These are phyloP conservation scores for Molossus alvarezi DNA, from an alignment of 2,797 vertebrate species.

Conservation along the genomic window DNA sequence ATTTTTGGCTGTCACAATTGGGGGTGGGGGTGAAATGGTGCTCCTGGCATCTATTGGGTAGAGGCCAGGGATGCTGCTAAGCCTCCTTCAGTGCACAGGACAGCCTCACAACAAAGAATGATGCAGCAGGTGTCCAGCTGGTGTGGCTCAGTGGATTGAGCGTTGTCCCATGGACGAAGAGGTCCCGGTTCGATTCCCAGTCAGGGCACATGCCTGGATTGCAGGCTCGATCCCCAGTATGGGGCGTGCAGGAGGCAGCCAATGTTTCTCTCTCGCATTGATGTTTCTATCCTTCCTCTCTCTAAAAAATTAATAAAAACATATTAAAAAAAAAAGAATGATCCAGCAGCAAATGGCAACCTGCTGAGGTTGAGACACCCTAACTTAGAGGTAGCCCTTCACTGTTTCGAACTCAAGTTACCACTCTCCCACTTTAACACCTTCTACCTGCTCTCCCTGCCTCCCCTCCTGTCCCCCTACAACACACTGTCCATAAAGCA, in stretches of 20 bases:
- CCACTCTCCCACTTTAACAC: not conserved
- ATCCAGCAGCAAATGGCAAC: constrained; percentile 7
- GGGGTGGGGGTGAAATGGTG: not conserved
- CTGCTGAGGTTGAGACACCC: not conserved
- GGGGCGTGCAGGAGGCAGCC: no score
- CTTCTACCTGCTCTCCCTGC: not conserved
- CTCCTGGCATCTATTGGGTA: not conserved
- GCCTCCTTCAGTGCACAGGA: not conserved
- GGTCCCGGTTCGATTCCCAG: no score
- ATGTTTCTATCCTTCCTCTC: no score
- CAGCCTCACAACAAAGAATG: not conserved
- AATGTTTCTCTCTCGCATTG: no score
- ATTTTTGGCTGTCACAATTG: not conserved
- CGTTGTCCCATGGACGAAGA: no score
- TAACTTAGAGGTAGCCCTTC: not conserved
- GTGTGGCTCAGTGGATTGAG: no score
- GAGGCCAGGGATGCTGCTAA: not conserved
- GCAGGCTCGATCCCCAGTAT: no score
- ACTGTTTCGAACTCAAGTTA: not conserved
- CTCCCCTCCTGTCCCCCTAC: not conserved
- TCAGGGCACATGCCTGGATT: no score
- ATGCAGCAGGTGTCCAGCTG: no score
- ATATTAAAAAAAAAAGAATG: not conserved
- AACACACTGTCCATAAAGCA: not conserved
- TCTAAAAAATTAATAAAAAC: no score